Evolutionary conservation across 2,797 vertebrate species (phyloP), one percentile per base, ranked within the genome.

Genomic region (Odontamblyopus lacepedii): DNA sequence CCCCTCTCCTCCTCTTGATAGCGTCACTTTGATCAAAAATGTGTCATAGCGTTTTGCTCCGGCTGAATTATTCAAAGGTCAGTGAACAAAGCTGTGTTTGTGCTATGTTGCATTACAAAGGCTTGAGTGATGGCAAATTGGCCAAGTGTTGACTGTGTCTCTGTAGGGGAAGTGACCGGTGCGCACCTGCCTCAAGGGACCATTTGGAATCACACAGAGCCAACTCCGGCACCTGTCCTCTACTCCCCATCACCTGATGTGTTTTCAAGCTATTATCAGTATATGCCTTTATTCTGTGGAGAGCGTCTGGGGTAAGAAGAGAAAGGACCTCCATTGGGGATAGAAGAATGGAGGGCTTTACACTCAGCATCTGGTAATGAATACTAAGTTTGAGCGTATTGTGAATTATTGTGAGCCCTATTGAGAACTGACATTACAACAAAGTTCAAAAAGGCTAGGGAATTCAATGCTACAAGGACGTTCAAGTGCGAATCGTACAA

Each of bases 41-140:
- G 85, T 93, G 89, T 90, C 88, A 82, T 72, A 81, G 90, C 85
- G 77, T 87, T 92, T 90, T 90, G 89, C 89, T 86, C 53, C 0
- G 70, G 84, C 70, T 91, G 89, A 92, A 91, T 92, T 87, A 93
- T 92, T 91, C 89, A 92, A 92, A 93, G 91, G 92, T 92, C 89
- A 92, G 81, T 19, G 87, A 88, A 93, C 90, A 91, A 91, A 92
- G 80, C 81, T 81, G 38, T 85, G 88, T 88, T 88, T 87, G 89
- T 88, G 89, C 85, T 83, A 77, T 78, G 88, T 84, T 79, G 86
- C 88, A 85, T 88, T 86, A 89, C 84, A 90, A 89, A 90, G 86
- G 87, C 78, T 75, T 61, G 82, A 85, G 82, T 81, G 87, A 85
- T 80, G 89, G 85, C 86, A 92, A 92, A 92, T 91, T 92, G 92